These are phyloP conservation scores for Mustela nigripes DNA, from an alignment of 2,113 vertebrate species.

Conservation along the genomic window DNA sequence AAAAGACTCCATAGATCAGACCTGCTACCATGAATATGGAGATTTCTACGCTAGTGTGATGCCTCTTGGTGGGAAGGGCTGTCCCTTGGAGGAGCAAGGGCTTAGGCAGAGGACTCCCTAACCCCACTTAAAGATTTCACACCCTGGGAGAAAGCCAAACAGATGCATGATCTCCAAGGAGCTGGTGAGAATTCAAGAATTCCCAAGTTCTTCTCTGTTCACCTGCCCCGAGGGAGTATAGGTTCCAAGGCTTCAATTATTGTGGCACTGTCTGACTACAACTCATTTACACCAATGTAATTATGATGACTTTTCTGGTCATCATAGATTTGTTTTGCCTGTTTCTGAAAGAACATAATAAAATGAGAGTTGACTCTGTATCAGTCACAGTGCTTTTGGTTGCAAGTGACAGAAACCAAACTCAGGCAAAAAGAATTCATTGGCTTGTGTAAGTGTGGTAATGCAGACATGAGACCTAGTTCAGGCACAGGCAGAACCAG, in stretches of 20 bases:
- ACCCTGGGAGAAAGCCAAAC: neutral
- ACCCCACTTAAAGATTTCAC: neutral
- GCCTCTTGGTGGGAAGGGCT: neutral
- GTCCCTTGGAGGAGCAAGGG: neutral
- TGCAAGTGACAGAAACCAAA: neutral
- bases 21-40: neutral
- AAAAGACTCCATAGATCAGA: neutral
- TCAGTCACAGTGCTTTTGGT: neutral
- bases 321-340: neutral
- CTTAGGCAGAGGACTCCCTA: neutral
- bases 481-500: neutral
- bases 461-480: neutral
- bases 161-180: neutral
- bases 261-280: neutral
- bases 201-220: neutral
- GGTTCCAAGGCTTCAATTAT: neutral
- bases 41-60: neutral
- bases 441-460: neutral
- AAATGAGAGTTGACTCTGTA: neutral
- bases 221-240: neutral
- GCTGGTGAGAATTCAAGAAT: neutral
- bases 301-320: neutral
- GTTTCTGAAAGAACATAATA: neutral
- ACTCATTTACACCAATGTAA: neutral
- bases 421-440: neutral